Evolutionary conservation across 2,888 invertebrate genomes (phyloP), one percentile per base, ranked within the genome.

Genomic region (Eucriotettix oculatus): DNA sequence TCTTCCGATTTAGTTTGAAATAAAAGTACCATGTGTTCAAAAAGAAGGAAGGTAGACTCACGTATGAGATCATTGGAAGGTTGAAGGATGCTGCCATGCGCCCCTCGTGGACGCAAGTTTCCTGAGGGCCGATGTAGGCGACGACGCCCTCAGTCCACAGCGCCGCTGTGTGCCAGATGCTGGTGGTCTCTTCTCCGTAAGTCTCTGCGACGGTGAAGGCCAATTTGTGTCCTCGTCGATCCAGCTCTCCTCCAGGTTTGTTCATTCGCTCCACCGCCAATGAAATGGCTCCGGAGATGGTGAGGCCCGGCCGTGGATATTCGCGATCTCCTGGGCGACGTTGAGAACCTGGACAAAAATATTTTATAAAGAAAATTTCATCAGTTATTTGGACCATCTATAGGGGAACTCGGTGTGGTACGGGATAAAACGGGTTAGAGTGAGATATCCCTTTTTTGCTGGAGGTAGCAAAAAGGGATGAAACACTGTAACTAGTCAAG

Each of bases 51-150:
- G 7, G 2, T 29, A 7, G 68, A 86, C 91, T 86, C 76, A 95
- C 95, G 72, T 95, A 95, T 66, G 95, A 95, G 70, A 95, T 88
- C 95, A 96, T 95, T 9, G 94, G 93, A 57, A 94, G 76, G 73
- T 95, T 93, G 75, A 95, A 93, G 53, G 93, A 88, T 1, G 93
- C 88, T 0, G 95, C 94, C 84, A 96, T 88, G 66, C 89, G 83
- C 0, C 90, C 95, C 74, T 96, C 95, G 73, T 94, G 92, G 17
- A 90, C 84, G 72, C 95, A 93, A 0, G 92, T 90, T 72, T 91
- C 91, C 70, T 90, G 89, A 0, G 90, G 90, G 0, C 94, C 95
- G 66, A 96, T 89, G 71, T 90, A 93, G 44, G 84, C 94, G 2
- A 89, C 85, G 59, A 95, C 84, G 69, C 92, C 89, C 65, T 81